Evolutionary conservation across 2,113 vertebrate genomes (phyloP), one percentile per base, ranked within the genome.

Genomic region (Vulpes ferrilata): DNA sequence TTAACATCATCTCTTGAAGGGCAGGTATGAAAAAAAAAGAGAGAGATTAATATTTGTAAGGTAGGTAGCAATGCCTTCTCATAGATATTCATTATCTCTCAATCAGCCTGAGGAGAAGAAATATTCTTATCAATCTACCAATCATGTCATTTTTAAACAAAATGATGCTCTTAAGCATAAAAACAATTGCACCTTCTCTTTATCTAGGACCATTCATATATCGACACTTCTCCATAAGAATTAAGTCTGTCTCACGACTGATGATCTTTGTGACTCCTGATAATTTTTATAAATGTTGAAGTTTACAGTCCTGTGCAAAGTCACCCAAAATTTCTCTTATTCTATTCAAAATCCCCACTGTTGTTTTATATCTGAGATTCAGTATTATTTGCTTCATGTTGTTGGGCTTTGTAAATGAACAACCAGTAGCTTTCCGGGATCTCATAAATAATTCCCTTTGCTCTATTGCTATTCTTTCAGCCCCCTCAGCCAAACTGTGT

Each of bases 401-500:
- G 43, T 57, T 88, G 55, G 20, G 1, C 38, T 93, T 81, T 94
- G 65, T 84, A 97, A 95, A 97, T 86, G 59, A 97, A 86, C 9
- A 90, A 20, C 38, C 53, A 96, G 76, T 73, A 43, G 51, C 38
- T 85, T 93, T 88, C 81, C 0, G 0, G 23, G 78, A 78, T 94
- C 32, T 95, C 53, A 94, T 95, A 96, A 95, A 94, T 90, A 96
- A 97, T 97, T 88, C 38, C 3, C 20, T 86, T 96, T 88, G 55
- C 85, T 96, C n/a, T 76, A 38, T 3, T 97, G 30, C 4, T 93
- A 38, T 88, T 86, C 80, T 81, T 96, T 94, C 84, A 93, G 76
- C 3, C 11, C 25, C 38, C 71, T 95, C 81, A 92, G 57, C 85
- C 73, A 95, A 95, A 93, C 38, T 79, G 43, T 95, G 35, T 94